These are phyloP conservation scores for Steinernema carpocapsae DNA, from an alignment of 2,888 invertebrate genomes.

Conservation along the genomic window DNA sequence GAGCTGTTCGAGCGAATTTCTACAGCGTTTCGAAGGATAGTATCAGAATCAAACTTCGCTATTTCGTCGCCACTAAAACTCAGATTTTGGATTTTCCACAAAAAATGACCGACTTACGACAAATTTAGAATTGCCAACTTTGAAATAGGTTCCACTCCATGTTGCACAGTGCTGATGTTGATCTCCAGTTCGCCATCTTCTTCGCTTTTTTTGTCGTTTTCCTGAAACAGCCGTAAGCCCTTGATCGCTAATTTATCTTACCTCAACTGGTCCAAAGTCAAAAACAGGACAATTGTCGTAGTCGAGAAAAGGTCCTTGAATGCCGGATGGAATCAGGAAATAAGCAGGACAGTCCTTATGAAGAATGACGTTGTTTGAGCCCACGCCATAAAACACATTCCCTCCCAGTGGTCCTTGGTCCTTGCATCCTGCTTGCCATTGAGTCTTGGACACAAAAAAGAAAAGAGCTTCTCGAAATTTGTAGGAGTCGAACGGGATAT, in stretches of 20 bases:
- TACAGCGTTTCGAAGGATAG: not conserved
- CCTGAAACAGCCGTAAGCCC: not conserved
- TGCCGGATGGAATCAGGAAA: not conserved
- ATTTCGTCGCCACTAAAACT: not conserved
- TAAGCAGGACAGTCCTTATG: not conserved
- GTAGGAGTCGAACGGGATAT: not conserved
- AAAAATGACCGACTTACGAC: not conserved
- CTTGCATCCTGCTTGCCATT: too few species aligned
- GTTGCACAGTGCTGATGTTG: not conserved
- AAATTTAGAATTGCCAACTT: not conserved
- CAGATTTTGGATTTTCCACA: not conserved
- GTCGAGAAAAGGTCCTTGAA: too few species aligned
- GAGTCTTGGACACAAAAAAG: not conserved
- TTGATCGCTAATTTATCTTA: too few species aligned
- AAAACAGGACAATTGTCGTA: not conserved
- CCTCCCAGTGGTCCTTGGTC: not conserved
- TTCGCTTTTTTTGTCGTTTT: not conserved
- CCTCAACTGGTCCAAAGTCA: too few species aligned
- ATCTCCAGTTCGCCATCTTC: not conserved
- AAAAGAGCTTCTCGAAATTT: not conserved
- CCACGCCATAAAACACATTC: not conserved
- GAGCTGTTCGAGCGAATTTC: not conserved
- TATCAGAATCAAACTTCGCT: not conserved
- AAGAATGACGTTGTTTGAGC: not conserved
- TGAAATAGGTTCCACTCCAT: not conserved